Conservation (phyloP, 2,113 vertebrate genomes). For the Sinosuthora webbiana region DNA sequence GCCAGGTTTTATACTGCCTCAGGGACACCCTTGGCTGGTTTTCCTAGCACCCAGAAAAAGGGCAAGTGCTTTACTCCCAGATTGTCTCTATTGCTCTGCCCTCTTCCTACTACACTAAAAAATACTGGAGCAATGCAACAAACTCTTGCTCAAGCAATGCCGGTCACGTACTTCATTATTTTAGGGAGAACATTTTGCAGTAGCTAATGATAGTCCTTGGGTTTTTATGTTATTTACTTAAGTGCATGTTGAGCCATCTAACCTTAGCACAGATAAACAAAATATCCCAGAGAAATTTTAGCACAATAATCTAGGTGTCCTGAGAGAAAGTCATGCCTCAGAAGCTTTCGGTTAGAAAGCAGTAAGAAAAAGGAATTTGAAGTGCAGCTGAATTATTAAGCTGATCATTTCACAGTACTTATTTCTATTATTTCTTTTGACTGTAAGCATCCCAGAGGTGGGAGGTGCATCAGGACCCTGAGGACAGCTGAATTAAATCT, state of each 20-base stretch:
- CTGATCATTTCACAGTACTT: not conserved
- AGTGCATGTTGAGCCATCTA: not conserved
- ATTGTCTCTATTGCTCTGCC: not conserved
- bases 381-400: not conserved
- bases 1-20: not conserved
- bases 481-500: not conserved
- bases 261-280: conserved; percentile 24
- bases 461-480: not conserved
- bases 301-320: not conserved
- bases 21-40: not conserved
- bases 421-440: not conserved
- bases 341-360: not conserved
- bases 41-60: not conserved
- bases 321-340: not conserved
- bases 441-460: not conserved
- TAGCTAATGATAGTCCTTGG: conserved; percentile 10
- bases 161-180: not conserved
- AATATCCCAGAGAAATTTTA: not conserved
- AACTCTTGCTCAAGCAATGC: not conserved
- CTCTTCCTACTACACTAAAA: not conserved
- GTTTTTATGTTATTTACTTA: not conserved
- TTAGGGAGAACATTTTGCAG: not conserved
- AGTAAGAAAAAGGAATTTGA: not conserved
- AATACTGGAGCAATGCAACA: not conserved
- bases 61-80: not conserved